phyloP scores from a whole-genome alignment of 2,113 vertebrate species.

The Forbesichthys agassizii region DNA sequence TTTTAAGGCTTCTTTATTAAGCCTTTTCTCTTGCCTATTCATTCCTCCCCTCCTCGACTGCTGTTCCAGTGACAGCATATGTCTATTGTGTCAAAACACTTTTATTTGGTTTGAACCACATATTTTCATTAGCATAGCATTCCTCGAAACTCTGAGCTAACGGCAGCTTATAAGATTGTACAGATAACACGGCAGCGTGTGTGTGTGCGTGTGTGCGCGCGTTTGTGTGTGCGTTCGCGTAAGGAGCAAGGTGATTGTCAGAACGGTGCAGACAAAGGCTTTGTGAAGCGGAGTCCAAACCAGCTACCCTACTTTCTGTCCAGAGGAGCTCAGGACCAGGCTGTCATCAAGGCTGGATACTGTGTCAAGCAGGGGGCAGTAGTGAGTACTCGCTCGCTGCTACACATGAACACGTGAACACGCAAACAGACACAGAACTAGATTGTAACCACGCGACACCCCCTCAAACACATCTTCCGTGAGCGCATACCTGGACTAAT shows the following conservation, averaged over 20 bases:
- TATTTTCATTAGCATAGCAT: too few species aligned
- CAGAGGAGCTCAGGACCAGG: constrained; percentile 80
- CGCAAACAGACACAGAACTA: not conserved
- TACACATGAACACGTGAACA: not conserved
- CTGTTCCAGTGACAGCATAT: not conserved
- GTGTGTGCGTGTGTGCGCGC: constrained; percentile 3
- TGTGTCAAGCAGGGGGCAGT: constrained; percentile 97
- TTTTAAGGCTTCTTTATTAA: too few species aligned
- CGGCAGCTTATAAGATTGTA: too few species aligned
- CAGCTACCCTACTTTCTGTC: constrained; percentile 86
- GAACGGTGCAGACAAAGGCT: constrained; percentile 79
- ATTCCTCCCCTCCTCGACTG: not conserved
- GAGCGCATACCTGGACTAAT: too few species aligned
- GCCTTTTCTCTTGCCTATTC: too few species aligned
- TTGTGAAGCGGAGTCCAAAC: constrained; percentile 81
- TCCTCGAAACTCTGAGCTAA: too few species aligned
- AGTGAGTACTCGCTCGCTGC: constrained; percentile 76
- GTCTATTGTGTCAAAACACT: too few species aligned
- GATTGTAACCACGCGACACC: not conserved
- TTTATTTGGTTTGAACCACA: too few species aligned
- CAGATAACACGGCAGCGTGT: not conserved
- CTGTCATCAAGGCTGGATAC: constrained; percentile 89
- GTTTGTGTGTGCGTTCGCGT: constrained; percentile 21
- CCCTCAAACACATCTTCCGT: not conserved
- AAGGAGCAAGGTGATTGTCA: constrained; percentile 86